These are phyloP conservation scores for fruit fly (Drosophila melanogaster) DNA, from an alignment of 1,140 invertebrate genomes.

Conservation along the genomic window DNA sequence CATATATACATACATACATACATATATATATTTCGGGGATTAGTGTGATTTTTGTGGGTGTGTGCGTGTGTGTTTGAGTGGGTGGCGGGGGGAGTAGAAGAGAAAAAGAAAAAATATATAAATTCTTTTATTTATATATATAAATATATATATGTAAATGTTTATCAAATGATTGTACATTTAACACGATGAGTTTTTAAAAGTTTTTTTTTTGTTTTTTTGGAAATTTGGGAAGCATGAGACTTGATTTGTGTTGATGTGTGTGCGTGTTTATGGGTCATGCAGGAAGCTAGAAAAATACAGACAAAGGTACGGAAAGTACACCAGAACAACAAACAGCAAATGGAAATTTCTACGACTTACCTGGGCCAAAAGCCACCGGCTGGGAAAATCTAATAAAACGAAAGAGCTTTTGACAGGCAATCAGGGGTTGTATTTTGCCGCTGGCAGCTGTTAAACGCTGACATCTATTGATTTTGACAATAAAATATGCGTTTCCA, in stretches of 20 bases:
- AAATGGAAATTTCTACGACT: conserved; percentile 32
- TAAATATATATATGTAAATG: conserved; percentile 61
- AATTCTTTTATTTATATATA: conserved; percentile 59
- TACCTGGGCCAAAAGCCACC: conserved; percentile 44
- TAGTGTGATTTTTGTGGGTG: conserved; percentile 39
- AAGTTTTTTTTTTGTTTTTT: conserved; percentile 22
- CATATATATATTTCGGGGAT: conserved; percentile 41
- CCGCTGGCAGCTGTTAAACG: conserved; percentile 68
- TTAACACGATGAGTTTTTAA: conserved; percentile 28
- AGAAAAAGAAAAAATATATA: conserved; percentile 68
- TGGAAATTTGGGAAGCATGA: conserved; percentile 12
- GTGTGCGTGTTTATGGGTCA: conserved; percentile 11
- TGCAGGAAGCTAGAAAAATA: conserved; percentile 28
- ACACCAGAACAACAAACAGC: conserved; percentile 4
- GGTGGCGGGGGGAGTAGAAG: conserved; percentile 61
- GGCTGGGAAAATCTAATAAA: conserved; percentile 52
- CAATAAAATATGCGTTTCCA: conserved; percentile 49
- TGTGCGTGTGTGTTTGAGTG: conserved; percentile 19
- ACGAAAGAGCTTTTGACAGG: conserved; percentile 30
- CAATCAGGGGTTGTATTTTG: neutral
- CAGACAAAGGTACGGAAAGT: conserved; percentile 3
- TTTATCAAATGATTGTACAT: conserved; percentile 64
- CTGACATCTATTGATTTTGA: conserved; percentile 79
- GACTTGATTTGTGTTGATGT: conserved; percentile 1
- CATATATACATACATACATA: conserved; percentile 50